Percentiles rank a stretch among this genome's conserved stretches.
Evolutionary conservation across 2,888 invertebrate species (phyloP).

Genomic region (Biston stratarius): DNA sequence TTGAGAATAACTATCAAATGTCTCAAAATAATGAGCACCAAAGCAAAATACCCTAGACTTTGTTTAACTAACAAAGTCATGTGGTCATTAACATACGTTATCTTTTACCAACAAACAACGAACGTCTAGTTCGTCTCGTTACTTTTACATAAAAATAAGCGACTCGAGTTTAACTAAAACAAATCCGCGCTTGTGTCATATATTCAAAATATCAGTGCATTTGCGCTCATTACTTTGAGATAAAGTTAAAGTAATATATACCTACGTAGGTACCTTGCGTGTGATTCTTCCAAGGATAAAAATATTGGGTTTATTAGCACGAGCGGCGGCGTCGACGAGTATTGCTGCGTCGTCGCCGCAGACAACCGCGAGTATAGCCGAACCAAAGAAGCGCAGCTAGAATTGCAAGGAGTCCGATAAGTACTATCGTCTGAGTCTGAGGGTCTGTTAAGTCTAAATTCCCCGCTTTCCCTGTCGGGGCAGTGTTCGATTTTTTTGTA

Average conservation of each 20-base stretch:
- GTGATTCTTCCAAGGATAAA: neutral
- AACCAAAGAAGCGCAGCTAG: constrained; percentile 62
- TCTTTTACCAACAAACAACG: too few species aligned
- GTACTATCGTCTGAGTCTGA: constrained; percentile 58
- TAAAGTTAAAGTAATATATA: neutral
- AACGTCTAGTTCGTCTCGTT: too few species aligned
- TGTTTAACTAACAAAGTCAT: too few species aligned
- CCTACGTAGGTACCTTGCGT: neutral
- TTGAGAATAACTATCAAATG: too few species aligned
- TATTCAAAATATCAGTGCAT: too few species aligned
- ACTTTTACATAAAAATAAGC: too few species aligned
- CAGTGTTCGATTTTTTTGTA: constrained; percentile 42
- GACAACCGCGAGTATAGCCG: constrained; percentile 60
- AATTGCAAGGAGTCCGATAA: constrained; percentile 58
- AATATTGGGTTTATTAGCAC: constrained; percentile 41
- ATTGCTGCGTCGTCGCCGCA: constrained; percentile 45
- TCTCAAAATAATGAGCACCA: too few species aligned
- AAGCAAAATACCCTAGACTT: too few species aligned
- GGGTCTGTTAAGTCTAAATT: constrained; percentile 51
- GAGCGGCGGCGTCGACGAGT: constrained; percentile 49
- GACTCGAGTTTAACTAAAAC: too few species aligned
- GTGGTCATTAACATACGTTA: too few species aligned
- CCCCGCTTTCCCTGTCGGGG: neutral
- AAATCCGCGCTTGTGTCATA: too few species aligned
- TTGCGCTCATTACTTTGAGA: too few species aligned